Evolutionary conservation across 2,888 invertebrate genomes (phyloP).

Genomic region (Orchesella flavescens): DNA sequence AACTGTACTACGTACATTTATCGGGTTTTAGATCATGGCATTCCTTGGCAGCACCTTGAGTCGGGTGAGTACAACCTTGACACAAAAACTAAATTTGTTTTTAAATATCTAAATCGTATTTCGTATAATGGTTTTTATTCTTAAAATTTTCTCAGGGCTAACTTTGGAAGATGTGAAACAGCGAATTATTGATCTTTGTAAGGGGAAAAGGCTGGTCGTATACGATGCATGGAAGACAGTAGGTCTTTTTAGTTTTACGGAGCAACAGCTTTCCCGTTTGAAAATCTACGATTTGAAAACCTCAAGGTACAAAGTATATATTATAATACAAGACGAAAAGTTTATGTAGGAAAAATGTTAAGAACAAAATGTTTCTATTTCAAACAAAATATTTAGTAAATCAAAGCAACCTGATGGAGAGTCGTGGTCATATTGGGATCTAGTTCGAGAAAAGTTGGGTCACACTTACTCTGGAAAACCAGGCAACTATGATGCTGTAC

Average conservation of each 20-base stretch:
- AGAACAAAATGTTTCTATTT: no score
- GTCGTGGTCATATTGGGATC: conserved; percentile 27
- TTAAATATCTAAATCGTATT: no score
- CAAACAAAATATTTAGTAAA: not conserved
- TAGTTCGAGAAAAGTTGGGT: conserved; percentile 19
- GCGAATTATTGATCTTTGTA: not conserved
- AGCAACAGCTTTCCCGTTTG: conserved; percentile 14
- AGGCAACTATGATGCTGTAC: conserved; percentile 38
- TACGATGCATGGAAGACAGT: conserved; percentile 37
- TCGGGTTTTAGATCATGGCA: conserved; percentile 39
- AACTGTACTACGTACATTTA: conserved; percentile 20
- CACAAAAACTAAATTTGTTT: not conserved
- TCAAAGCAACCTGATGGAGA: not conserved
- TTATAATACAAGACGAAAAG: not conserved
- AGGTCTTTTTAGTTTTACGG: conserved; percentile 15
- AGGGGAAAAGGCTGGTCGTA: conserved; percentile 31
- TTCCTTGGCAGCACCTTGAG: conserved; percentile 43
- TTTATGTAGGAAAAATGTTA: no score
- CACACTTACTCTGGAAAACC: conserved; percentile 40
- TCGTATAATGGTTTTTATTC: no score
- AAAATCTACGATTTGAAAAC: conserved; percentile 8
- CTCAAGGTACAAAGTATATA: not conserved
- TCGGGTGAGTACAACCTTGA: not conserved
- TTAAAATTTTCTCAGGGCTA: conserved; percentile 12
- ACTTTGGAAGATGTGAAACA: conserved; percentile 22